Base-by-base conservation (phyloP, 2,797 vertebrate genomes). In the Lepilemur septentrionalis region DNA sequence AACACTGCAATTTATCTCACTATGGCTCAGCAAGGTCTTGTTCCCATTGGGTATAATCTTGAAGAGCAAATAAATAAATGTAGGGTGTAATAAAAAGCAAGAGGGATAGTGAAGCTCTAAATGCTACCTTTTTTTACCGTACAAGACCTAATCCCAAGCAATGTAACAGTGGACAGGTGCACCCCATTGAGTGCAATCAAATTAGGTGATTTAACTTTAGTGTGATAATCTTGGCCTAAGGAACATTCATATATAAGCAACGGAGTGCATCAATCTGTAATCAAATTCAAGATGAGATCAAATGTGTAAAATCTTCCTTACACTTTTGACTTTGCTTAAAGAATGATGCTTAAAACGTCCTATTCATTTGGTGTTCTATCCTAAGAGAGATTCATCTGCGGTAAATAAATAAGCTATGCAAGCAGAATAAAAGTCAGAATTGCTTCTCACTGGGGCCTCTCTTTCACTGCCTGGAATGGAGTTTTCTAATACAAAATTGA, bases 271-370 rank as follows among this genome's bases (percentile, higher is more conserved):
- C 69, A 25, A 13, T 70, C 28, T 59, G 30, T 70, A 75, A 50
- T 35, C 63, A 93, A 81, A 76, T 52, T 76, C 35, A 52, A 23
- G 76, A 69, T 52, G 55, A 69, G 13, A 13, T 41, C 79, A 84
- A 43, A 63, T 67, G 61, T 83, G 28, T 30, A 73, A 87, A 61
- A 38, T 46, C 48, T 80, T 72, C 46, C 81, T 55, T 78, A 76
- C 35, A 76, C 80, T 93, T 93, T 90, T 92, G 81, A 81, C 90
- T 95, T 89, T 94, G 70, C 83, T 61, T 14, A 73, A 79, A 87
- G 23, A 93, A 59, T 11, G 6, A 55, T 79, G 70, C 84, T 95
- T 55, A 8, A 76, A 92, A 80, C 41, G 87, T 46, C n/a, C 30
- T 38, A 38, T 52, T 91, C 93, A 80, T 92, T 55, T 61, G 52